These are phyloP conservation scores for Scaptomyza caliginosa DNA, from an alignment of 2,888 invertebrate species.

Conservation along the genomic window DNA sequence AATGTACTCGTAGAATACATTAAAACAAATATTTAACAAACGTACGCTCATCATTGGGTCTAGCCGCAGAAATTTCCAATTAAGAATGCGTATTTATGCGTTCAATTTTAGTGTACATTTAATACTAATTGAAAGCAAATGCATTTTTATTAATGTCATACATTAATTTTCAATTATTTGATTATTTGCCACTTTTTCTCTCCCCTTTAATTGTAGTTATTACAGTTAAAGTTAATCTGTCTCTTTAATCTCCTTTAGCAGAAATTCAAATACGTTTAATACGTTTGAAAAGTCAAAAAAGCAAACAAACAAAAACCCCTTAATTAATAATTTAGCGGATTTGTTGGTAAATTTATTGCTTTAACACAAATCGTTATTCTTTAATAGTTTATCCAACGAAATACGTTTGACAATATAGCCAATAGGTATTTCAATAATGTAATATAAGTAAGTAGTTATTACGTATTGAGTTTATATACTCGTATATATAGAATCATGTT, in stretches of 20 bases:
- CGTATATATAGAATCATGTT: slow-evolving; percentile 11
- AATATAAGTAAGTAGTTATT: slow-evolving; percentile 17
- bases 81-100: slow-evolving; percentile 25
- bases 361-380: slow-evolving; percentile 23
- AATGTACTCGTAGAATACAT: slow-evolving; percentile 14
- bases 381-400: slow-evolving; percentile 12
- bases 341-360: slow-evolving; percentile 52
- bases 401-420: slow-evolving; percentile 5
- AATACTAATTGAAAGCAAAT: slow-evolving; percentile 38
- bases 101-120: slow-evolving; percentile 38
- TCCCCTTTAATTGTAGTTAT: slow-evolving; percentile 8
- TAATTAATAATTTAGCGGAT: slow-evolving; percentile 42
- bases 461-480: too few relatives aligned
- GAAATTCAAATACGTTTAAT: slow-evolving; percentile 16
- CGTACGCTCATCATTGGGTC: slow-evolving; percentile 4
- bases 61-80: slow-evolving; percentile 10
- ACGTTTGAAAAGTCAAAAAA: background rate
- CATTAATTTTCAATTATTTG: slow-evolving; percentile 32
- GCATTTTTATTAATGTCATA: slow-evolving; percentile 45
- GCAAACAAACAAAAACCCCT: slow-evolving; percentile 1
- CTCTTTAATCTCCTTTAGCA: slow-evolving; percentile 46
- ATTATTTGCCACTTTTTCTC: slow-evolving; percentile 7
- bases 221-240: slow-evolving; percentile 25
- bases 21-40: background rate
- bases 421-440: slow-evolving; percentile 21